phyloP scores from a whole-genome alignment of 2,797 vertebrate genomes.

The Clarias fuscus region DNA sequence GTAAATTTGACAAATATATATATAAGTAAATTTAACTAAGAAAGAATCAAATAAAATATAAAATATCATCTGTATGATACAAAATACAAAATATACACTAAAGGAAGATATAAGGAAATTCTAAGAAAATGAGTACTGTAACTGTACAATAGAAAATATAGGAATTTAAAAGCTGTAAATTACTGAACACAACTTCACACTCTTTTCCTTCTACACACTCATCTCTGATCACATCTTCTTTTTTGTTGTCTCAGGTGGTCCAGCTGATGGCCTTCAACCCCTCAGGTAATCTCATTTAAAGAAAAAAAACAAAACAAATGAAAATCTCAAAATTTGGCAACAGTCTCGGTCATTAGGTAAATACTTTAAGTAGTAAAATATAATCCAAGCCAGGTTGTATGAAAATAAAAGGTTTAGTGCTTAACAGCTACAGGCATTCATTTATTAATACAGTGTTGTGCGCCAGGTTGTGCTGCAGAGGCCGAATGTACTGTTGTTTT shows the following conservation, averaged over 20 bases:
- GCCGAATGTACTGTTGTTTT: background rate
- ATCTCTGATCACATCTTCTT: background rate
- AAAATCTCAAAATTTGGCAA: background rate
- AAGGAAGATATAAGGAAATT: too few relatives aligned
- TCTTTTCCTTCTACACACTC: background rate
- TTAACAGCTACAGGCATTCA: background rate
- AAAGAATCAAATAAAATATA: too few relatives aligned
- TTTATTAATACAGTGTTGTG: background rate
- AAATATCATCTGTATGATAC: too few relatives aligned
- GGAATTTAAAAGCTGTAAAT: too few relatives aligned
- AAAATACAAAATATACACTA: too few relatives aligned
- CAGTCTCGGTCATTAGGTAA: too few relatives aligned
- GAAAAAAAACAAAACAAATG: background rate
- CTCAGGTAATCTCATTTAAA: conserved; percentile 69
- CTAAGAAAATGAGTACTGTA: too few relatives aligned
- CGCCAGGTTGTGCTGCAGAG: background rate
- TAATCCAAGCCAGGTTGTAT: background rate
- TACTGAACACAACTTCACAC: background rate
- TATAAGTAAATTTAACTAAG: too few relatives aligned
- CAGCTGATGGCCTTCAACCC: conserved; percentile 79
- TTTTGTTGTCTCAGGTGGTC: conserved; percentile 65
- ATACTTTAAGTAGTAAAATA: background rate
- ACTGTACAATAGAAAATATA: too few relatives aligned
- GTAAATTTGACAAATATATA: too few relatives aligned
- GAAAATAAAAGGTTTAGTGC: background rate